Conservation (phyloP, 2,113 vertebrate species). For the Pycnonotus jocosus region DNA sequence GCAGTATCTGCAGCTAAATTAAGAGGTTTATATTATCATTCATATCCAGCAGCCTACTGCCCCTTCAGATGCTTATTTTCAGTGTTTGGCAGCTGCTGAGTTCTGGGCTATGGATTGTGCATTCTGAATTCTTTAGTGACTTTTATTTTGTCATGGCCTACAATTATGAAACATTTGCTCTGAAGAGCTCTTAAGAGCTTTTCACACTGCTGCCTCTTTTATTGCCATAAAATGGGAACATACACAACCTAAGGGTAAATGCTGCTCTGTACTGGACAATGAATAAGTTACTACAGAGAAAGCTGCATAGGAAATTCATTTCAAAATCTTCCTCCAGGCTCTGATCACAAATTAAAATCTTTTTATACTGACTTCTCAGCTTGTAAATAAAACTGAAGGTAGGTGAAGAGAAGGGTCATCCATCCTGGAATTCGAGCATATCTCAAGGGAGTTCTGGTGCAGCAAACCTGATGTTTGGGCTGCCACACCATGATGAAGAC, state of each 20-base stretch:
- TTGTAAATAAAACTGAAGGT: not conserved
- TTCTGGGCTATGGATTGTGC: not conserved
- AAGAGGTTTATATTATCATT: not conserved
- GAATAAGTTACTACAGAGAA: not conserved
- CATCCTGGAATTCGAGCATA: not conserved
- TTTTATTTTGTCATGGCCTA: constrained; percentile 10
- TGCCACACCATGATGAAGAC: not conserved
- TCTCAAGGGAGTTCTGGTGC: not conserved
- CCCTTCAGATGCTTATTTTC: not conserved
- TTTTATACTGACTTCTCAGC: not conserved
- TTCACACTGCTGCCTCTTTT: not conserved
- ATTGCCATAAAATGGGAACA: constrained; percentile 1
- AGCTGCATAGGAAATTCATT: not conserved
- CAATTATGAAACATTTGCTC: constrained; percentile 15
- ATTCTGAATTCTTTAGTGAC: not conserved
- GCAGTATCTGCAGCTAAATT: not conserved
- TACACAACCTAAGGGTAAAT: constrained; percentile 15
- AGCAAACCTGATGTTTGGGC: not conserved
- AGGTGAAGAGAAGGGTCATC: not conserved
- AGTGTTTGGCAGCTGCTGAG: not conserved
- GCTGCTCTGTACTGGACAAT: not conserved
- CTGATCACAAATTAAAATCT: not conserved
- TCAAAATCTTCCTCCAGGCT: constrained; percentile 3
- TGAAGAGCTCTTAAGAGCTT: constrained; percentile 1
- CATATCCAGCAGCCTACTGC: not conserved